These are phyloP conservation scores for Pristionchus pacificus DNA, from an alignment of 1,140 invertebrate genomes.

Conservation along the genomic window DNA sequence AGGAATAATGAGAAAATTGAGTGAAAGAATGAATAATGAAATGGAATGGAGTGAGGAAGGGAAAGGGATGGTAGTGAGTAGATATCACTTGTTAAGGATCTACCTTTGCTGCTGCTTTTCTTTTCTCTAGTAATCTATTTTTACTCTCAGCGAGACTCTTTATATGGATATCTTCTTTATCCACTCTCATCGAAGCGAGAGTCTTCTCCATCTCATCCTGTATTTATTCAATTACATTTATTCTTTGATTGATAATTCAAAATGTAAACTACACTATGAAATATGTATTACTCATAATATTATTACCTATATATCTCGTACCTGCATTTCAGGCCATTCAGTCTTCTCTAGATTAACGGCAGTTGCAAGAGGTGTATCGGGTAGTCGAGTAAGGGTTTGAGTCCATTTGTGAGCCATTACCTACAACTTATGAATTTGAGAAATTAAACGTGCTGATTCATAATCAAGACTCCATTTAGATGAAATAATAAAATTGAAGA, in stretches of 20 bases:
- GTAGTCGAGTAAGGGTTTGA: conserved; percentile 59
- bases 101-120: conserved; percentile 22
- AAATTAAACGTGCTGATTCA: too few species aligned
- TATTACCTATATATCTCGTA: conserved; percentile 12
- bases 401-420: conserved; percentile 87
- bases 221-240: too few species aligned
- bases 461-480: too few species aligned
- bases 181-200: conserved; percentile 90
- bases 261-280: neutral
- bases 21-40: too few species aligned
- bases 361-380: conserved; percentile 66
- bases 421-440: too few species aligned
- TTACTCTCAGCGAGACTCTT: conserved; percentile 49
- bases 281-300: conserved; percentile 1
- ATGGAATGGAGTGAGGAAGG: too few species aligned
- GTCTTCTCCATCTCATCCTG: conserved; percentile 98
- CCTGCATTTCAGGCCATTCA: conserved; percentile 82
- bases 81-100: too few species aligned
- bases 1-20: too few species aligned
- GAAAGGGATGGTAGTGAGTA: too few species aligned
- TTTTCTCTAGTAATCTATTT: conserved; percentile 46
- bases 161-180: conserved; percentile 71
- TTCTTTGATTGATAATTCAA: too few species aligned
- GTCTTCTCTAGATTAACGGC: conserved; percentile 67
- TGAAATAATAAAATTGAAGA: too few species aligned